phyloP scores from a whole-genome alignment of 2,888 invertebrate species.

The Entomobrya multifasciata region DNA sequence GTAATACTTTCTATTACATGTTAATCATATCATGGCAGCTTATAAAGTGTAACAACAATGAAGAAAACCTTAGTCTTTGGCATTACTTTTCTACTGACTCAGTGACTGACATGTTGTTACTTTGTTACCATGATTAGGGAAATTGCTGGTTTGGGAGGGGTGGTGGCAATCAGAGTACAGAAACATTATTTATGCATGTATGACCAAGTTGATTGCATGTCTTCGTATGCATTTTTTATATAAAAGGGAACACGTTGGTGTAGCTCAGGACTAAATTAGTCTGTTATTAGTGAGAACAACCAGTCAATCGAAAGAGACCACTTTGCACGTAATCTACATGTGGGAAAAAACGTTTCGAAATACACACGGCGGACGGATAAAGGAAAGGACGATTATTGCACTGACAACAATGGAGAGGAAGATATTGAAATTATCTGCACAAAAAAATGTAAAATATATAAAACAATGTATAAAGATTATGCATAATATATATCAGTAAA shows the following conservation, averaged over 20 bases:
- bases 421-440: neutral
- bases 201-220: constrained; percentile 1
- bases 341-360: constrained; percentile 57
- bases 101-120: constrained; percentile 41
- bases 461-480: neutral
- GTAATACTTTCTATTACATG: constrained; percentile 4
- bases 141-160: constrained; percentile 26
- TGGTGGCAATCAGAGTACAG: constrained; percentile 19
- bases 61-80: neutral
- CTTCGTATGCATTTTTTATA: constrained; percentile 17
- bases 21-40: neutral
- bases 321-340: constrained; percentile 6
- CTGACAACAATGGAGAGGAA: constrained; percentile 15
- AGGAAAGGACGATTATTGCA: constrained; percentile 43
- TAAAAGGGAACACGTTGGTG: constrained; percentile 43
- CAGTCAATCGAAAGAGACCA: constrained; percentile 33
- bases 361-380: constrained; percentile 54
- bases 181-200: constrained; percentile 48
- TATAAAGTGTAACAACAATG: constrained; percentile 19
- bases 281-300: constrained; percentile 48
- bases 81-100: constrained; percentile 29
- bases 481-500: too few species aligned
- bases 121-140: constrained; percentile 16
- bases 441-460: too few species aligned
- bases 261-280: constrained; percentile 1